A percentile compares a stretch with the other conserved stretches of the same genome.
These are phyloP conservation scores for Paragorgia papillata DNA, from an alignment of 92 coral and sea anemone species.

Conservation along the genomic window DNA sequence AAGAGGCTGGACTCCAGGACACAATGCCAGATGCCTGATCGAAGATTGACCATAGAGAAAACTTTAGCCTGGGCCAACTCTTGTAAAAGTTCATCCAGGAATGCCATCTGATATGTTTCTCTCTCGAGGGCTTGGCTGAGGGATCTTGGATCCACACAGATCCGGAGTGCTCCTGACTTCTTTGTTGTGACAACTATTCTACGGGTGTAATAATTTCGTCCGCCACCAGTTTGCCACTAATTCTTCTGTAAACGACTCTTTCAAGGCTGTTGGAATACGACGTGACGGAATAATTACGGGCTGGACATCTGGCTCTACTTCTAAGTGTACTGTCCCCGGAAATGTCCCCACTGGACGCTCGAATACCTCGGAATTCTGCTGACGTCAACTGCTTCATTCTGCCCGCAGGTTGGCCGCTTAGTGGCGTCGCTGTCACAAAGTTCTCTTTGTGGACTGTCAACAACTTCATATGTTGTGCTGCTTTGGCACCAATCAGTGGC, in stretches of 20 bases:
- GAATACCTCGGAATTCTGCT: constrained; percentile 52
- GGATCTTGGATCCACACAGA: too few relatives aligned
- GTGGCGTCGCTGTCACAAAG: constrained; percentile 35
- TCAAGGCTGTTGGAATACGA: constrained; percentile 56
- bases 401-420: neutral
- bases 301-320: constrained; percentile 45
- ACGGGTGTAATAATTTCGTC: constrained; percentile 33
- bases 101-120: too few relatives aligned
- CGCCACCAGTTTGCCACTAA: too few relatives aligned
- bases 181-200: too few relatives aligned
- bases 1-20: too few relatives aligned
- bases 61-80: too few relatives aligned
- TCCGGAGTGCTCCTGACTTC: too few relatives aligned
- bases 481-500: constrained; percentile 54
- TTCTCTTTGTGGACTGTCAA: constrained; percentile 44
- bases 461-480: constrained; percentile 56
- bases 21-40: too few relatives aligned
- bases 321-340: constrained; percentile 56
- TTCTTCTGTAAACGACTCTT: too few relatives aligned
- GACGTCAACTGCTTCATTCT: constrained; percentile 24
- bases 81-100: too few relatives aligned
- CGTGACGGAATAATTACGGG: constrained; percentile 54
- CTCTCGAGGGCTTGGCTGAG: too few relatives aligned
- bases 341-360: constrained; percentile 42
- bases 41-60: too few relatives aligned